Conservation (phyloP, 2,888 invertebrate species). For the Apodemia mormo region DNA sequence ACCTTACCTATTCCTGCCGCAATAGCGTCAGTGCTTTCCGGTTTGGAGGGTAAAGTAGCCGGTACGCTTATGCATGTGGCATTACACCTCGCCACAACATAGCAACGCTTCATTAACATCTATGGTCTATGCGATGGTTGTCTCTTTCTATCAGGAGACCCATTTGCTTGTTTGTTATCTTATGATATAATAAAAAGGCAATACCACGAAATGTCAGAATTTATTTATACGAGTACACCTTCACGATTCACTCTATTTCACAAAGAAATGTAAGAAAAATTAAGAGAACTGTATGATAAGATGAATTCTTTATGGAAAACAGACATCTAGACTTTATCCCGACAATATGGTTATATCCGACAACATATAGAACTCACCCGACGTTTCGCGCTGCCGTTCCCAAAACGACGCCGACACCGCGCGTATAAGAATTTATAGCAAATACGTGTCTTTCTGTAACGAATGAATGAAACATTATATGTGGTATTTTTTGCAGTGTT, state of each 20-base stretch:
- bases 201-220: no score
- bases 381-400: not conserved
- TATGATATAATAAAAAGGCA: no score
- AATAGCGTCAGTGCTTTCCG: no score
- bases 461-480: not conserved
- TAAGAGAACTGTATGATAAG: not conserved
- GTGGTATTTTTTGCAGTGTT: not conserved
- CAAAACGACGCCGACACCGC: not conserved
- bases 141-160: no score
- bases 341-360: not conserved
- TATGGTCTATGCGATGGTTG: no score
- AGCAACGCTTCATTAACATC: no score
- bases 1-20: no score
- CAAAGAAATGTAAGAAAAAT: not conserved
- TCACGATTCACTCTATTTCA: not conserved
- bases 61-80: no score
- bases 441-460: not conserved
- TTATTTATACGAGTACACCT: no score
- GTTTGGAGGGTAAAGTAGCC: no score
- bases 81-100: no score
- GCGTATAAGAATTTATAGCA: constrained; percentile 10
- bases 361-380: constrained; percentile 3
- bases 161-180: no score
- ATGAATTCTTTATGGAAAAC: constrained; percentile 8
- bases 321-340: constrained; percentile 1